Evolutionary conservation across 1,140 invertebrate genomes (phyloP), one percentile per base, ranked within the genome.

Genomic region (Protaetia brevitarsis): DNA sequence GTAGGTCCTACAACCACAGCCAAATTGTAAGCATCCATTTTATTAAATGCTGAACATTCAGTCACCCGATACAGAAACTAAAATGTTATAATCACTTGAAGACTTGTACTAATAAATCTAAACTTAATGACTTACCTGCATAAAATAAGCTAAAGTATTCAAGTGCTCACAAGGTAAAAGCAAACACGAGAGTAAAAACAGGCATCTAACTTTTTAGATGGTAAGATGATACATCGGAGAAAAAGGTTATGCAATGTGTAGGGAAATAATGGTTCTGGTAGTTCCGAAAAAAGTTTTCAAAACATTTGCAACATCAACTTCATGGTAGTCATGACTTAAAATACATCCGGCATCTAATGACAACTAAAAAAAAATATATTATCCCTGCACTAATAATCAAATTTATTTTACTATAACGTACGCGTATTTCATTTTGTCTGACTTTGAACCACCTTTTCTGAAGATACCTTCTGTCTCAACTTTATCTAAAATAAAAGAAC

Each of bases 231-330:
- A 79, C 89, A 92, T 73, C 88, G 84, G 16, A 93, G 77, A 67
- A 94, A 88, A 28, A 89, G 77, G 74, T 94, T 90, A 76, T 94
- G 91, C 69, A 84, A 86, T 1, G 73, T 63, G 80, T 83, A 79
- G 0, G 88, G 87, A 64, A 95, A 89, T 11, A 95, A 79, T 2
- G 93, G 92, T 68, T 94, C 91, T 4, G 92, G 92, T 28, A 95
- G 77, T 71, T 89, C 86, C 57, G 92, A 81, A 36, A 95, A 94
- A 95, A 45, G 88, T 86, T 75, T 95, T 95, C 8, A 95, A 79
- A 41, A 93, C 84, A 79, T 86, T 89, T 5, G 92, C 90, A 7
- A 94, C 86, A 81, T 95, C 93, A 70, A 92, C 86, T 0, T 89
- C 86, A 76, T 92, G 86, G 73, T 87, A 82, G 2, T 86, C 84